Evolutionary conservation across 2,888 invertebrate genomes (phyloP).

Genomic region (Shargacucullia verbasci): DNA sequence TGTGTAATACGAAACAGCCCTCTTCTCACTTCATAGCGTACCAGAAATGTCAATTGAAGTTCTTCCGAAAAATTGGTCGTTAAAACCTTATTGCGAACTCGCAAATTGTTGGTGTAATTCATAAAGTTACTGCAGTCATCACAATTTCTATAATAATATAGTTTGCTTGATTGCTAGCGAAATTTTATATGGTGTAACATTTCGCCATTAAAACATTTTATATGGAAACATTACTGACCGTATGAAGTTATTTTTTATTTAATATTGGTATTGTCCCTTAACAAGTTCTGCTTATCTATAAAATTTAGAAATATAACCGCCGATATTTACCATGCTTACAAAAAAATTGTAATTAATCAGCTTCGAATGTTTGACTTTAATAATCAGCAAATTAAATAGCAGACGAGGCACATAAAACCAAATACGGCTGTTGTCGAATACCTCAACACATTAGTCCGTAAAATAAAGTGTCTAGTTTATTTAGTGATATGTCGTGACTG

Average conservation of each 20-base stretch:
- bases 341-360: conserved; percentile 27
- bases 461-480: conserved; percentile 56
- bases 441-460: conserved; percentile 37
- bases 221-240: too few species aligned
- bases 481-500: conserved; percentile 67
- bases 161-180: neutral
- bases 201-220: conserved; percentile 12
- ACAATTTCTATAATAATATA: too few species aligned
- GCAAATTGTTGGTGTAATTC: neutral
- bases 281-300: conserved; percentile 11
- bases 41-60: conserved; percentile 17
- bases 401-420: conserved; percentile 14
- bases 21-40: conserved; percentile 28
- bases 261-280: conserved; percentile 11
- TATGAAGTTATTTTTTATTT: neutral
- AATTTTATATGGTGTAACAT: neutral
- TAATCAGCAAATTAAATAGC: conserved; percentile 31
- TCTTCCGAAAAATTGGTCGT: conserved; percentile 18
- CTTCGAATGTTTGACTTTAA: conserved; percentile 10
- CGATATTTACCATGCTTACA: conserved; percentile 12
- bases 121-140: conserved; percentile 18
- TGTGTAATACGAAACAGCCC: conserved; percentile 23
- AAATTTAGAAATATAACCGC: conserved; percentile 29
- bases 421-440: conserved; percentile 21
- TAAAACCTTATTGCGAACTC: conserved; percentile 25